A percentile compares a stretch with the other conserved stretches of the same genome.
Evolutionary conservation across 2,113 vertebrate genomes (phyloP).

Genomic region (Tamias sibiricus): DNA sequence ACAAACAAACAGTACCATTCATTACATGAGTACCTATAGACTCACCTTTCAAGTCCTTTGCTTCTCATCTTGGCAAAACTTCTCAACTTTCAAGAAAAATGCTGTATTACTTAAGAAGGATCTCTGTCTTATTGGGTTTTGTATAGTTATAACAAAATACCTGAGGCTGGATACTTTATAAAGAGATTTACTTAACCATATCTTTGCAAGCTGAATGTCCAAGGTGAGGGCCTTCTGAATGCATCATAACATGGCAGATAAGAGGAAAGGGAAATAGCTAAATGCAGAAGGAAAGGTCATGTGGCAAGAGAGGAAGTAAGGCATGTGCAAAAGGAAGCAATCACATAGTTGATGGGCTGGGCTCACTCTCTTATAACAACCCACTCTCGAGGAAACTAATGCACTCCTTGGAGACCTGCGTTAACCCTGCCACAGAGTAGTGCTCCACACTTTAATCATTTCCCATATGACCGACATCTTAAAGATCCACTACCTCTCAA

Average conservation of each 20-base stretch:
- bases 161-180: background rate
- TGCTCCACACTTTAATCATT: background rate
- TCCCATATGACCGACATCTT: background rate
- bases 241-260: background rate
- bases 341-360: background rate
- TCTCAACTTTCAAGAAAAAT: background rate
- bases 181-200: background rate
- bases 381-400: background rate
- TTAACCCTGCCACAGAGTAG: background rate
- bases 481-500: background rate
- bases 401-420: background rate
- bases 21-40: background rate
- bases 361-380: background rate
- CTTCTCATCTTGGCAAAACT: background rate
- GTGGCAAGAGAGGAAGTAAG: background rate
- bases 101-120: background rate
- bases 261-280: background rate
- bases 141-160: background rate
- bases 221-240: background rate
- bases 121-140: background rate
- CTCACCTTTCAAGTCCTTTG: background rate
- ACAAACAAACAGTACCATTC: background rate
- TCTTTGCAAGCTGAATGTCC: background rate
- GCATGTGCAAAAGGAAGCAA: no score
- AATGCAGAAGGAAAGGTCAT: background rate